Evolutionary conservation across 2,113 vertebrate species (phyloP).

Genomic region (Perccottus glenii): DNA sequence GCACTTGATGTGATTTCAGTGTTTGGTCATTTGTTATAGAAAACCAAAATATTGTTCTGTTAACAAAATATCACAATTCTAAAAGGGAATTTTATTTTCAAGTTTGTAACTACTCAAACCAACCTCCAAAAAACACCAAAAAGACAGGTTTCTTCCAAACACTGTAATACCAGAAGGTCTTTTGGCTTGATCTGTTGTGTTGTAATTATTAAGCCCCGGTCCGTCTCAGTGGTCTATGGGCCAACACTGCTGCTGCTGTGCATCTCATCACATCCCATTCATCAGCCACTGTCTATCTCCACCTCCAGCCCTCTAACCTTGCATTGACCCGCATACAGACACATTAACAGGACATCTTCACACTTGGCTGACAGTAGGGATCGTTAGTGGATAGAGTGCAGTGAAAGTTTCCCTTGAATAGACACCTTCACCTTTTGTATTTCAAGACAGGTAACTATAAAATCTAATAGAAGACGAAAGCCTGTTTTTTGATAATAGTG

Average conservation of each 20-base stretch:
- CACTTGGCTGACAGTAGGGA: not conserved
- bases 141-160: conserved; percentile 4
- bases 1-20: too few relatives aligned
- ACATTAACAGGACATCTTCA: conserved; percentile 1
- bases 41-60: too few relatives aligned
- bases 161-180: conserved; percentile 36
- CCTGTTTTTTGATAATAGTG: too few relatives aligned
- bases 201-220: conserved; percentile 58
- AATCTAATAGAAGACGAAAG: too few relatives aligned
- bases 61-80: too few relatives aligned
- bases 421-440: not conserved
- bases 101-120: too few relatives aligned
- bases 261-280: conserved; percentile 73
- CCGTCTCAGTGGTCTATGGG: conserved; percentile 40
- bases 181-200: conserved; percentile 59
- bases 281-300: conserved; percentile 53
- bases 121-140: conserved; percentile 3
- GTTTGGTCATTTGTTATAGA: too few relatives aligned
- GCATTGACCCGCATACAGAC: conserved; percentile 20
- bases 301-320: conserved; percentile 49
- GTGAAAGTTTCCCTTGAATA: not conserved
- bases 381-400: not conserved
- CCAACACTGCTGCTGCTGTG: conserved; percentile 51
- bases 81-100: too few relatives aligned
- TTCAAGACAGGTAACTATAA: too few relatives aligned